Conservation (phyloP, 2,113 vertebrate genomes). For the Carlito syrichta region DNA sequence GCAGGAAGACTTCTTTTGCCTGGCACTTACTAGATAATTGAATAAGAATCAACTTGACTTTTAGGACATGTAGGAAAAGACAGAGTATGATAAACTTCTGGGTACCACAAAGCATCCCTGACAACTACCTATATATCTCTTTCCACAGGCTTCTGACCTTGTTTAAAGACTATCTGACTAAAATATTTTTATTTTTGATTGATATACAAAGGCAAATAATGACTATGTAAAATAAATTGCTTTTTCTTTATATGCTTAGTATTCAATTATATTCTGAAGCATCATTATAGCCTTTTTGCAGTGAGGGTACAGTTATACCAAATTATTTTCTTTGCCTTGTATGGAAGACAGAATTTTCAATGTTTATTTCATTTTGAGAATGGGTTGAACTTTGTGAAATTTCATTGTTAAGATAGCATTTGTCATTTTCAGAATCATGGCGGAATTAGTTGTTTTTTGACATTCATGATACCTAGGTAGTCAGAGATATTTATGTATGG, state of each 20-base stretch:
- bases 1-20: neutral
- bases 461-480: neutral
- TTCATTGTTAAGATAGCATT: neutral
- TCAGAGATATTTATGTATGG: neutral
- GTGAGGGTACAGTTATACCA: neutral
- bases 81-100: neutral
- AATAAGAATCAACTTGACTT: neutral
- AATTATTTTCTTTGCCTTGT: neutral
- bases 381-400: neutral
- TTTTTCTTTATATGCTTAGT: neutral
- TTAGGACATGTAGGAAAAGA: neutral
- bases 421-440: neutral
- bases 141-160: neutral
- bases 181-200: neutral
- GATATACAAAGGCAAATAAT: neutral
- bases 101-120: neutral
- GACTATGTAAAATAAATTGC: neutral
- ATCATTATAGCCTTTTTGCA: neutral
- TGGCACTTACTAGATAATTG: neutral
- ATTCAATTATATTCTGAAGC: neutral
- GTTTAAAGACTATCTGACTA: neutral
- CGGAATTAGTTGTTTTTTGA: neutral
- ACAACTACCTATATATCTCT: neutral
- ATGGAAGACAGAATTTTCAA: neutral
- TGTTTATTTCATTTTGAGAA: constrained; percentile 3